Evolutionary conservation across 2,888 invertebrate genomes (phyloP).

Genomic region (Drosophila prostipennis): DNA sequence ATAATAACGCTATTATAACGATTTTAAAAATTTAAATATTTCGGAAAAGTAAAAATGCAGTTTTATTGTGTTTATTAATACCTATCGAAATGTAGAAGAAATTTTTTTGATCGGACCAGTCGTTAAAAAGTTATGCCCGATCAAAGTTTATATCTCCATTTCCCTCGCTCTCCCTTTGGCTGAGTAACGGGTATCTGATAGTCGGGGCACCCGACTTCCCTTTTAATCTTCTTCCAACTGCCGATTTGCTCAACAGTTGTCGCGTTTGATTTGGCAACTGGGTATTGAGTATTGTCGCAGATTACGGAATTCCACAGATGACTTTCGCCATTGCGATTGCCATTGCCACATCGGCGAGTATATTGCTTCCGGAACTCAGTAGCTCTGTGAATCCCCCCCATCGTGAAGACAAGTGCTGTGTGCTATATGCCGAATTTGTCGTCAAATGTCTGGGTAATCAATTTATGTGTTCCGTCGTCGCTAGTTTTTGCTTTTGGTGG

Average conservation of each 20-base stretch:
- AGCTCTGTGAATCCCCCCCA: constrained; percentile 35
- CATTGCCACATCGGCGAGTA: constrained; percentile 18
- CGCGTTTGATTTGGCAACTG: constrained; percentile 33
- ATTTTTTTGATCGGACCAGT: too few species aligned
- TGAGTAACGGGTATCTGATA: too few species aligned
- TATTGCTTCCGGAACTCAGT: constrained; percentile 49
- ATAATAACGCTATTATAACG: too few species aligned
- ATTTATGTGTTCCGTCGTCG: constrained; percentile 64
- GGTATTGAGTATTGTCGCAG: constrained; percentile 9
- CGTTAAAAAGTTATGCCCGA: too few species aligned
- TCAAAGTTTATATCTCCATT: too few species aligned
- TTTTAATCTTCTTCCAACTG: not conserved
- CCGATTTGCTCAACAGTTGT: constrained; percentile 24
- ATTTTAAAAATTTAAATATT: too few species aligned
- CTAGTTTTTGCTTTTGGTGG: constrained; percentile 35
- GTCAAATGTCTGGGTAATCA: constrained; percentile 75
- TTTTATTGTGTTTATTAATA: too few species aligned
- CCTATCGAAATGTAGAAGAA: too few species aligned
- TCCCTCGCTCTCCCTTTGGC: too few species aligned
- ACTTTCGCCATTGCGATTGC: constrained; percentile 14
- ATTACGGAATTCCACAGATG: constrained; percentile 2
- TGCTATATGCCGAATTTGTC: constrained; percentile 69
- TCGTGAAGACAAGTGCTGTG: constrained; percentile 24
- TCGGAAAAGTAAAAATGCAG: too few species aligned
- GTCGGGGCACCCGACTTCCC: too few species aligned